Percentiles rank a stretch among this genome's conserved stretches.
These are phyloP conservation scores for Chloromyia formosa DNA, from an alignment of 2,888 invertebrate species.

Conservation along the genomic window DNA sequence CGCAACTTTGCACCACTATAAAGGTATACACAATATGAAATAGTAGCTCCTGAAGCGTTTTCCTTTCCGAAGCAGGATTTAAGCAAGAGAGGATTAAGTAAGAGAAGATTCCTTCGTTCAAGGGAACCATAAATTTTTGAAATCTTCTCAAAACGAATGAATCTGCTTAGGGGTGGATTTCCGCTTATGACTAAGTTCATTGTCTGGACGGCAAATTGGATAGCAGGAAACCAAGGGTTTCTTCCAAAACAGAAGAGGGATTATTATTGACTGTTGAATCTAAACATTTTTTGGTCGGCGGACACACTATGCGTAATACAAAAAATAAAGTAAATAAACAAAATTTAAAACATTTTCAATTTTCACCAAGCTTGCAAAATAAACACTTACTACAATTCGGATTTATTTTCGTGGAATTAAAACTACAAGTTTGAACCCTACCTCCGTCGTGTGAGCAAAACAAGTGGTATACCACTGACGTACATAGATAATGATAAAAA, in stretches of 20 bases:
- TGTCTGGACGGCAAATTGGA: slow-evolving; percentile 21
- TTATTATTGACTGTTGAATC: background rate
- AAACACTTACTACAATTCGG: too few species aligned
- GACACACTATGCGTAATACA: background rate
- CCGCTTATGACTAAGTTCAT: slow-evolving; percentile 33
- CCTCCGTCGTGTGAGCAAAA: background rate
- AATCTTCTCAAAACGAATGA: slow-evolving; percentile 27
- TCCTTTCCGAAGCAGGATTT: background rate
- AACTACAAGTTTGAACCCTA: too few species aligned
- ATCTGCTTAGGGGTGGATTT: slow-evolving; percentile 34
- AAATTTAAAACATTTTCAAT: too few species aligned
- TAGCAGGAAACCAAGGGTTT: background rate
- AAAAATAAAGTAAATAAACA: background rate
- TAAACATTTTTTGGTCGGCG: background rate
- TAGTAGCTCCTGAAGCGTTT: background rate
- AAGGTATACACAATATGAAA: background rate
- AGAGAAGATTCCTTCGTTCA: slow-evolving; percentile 6
- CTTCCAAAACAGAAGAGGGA: background rate
- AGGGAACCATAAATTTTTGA: slow-evolving; percentile 28
- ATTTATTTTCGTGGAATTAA: too few species aligned
- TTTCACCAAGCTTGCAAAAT: too few species aligned
- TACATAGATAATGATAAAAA: background rate
- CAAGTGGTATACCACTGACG: background rate
- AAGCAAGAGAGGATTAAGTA: slow-evolving; percentile 27
- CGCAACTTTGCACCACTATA: too few species aligned